phyloP scores from a whole-genome alignment of 1,140 invertebrate genomes.

The Samia ricini region DNA sequence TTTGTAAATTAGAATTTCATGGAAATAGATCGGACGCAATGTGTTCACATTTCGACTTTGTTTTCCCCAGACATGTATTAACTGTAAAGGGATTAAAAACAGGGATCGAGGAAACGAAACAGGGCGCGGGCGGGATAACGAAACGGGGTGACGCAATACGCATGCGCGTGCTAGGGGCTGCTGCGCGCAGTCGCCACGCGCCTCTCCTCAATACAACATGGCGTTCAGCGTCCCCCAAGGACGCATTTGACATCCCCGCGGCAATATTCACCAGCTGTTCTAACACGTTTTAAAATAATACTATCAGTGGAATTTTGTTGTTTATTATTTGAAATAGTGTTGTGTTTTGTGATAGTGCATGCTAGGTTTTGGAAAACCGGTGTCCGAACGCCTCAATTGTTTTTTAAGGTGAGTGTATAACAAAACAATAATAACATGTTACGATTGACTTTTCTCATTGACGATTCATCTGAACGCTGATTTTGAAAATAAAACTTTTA shows the following conservation, averaged over 20 bases:
- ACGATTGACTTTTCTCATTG: conserved; percentile 23
- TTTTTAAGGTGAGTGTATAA: conserved; percentile 57
- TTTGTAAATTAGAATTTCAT: background rate
- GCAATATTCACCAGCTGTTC: conserved; percentile 54
- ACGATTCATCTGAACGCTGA: conserved; percentile 6
- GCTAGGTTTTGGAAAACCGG: conserved; percentile 58
- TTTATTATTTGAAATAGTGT: conserved; percentile 19
- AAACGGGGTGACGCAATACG: conserved; percentile 56
- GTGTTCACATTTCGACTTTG: background rate
- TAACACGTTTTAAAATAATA: conserved; percentile 15
- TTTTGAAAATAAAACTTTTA: too few species aligned
- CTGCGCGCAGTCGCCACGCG: conserved; percentile 71
- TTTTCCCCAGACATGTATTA: background rate
- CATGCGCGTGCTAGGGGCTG: conserved; percentile 63
- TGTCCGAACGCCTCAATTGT: conserved; percentile 37
- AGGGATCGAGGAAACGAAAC: conserved; percentile 24
- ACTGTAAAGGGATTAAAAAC: background rate
- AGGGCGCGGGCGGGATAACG: conserved; percentile 31
- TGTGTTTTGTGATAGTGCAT: conserved; percentile 32
- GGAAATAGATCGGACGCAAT: background rate
- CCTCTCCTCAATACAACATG: conserved; percentile 66
- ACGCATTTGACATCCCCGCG: conserved; percentile 56
- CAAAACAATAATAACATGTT: conserved; percentile 37
- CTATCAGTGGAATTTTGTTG: conserved; percentile 7
- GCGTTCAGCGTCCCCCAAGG: conserved; percentile 60